These are phyloP conservation scores for Alaudala cheleensis DNA, from an alignment of 2,113 vertebrate species.

Conservation along the genomic window DNA sequence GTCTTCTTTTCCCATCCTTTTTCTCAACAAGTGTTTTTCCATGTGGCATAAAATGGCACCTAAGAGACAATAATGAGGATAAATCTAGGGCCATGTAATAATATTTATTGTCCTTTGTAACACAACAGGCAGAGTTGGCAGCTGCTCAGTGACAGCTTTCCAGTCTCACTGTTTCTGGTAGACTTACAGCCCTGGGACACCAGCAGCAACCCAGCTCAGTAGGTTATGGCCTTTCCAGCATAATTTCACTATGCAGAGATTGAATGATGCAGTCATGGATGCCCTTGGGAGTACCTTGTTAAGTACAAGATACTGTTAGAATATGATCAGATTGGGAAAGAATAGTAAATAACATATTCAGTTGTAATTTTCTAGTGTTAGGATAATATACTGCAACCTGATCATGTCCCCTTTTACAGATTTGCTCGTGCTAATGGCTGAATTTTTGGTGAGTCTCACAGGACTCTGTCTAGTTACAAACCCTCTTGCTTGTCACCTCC, in stretches of 20 bases:
- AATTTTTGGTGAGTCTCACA: neutral
- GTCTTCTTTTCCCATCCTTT: neutral
- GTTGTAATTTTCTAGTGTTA: neutral
- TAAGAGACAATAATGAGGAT: neutral
- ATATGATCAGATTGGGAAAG: neutral
- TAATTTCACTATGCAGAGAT: neutral
- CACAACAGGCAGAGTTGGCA: neutral
- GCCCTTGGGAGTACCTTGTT: neutral
- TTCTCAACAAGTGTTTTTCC: neutral
- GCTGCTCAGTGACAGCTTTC: neutral
- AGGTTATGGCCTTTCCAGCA: neutral
- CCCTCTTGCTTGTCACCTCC: neutral
- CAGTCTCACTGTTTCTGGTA: neutral
- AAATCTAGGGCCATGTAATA: neutral
- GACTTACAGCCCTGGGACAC: neutral
- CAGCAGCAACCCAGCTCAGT: neutral
- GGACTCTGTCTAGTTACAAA: neutral
- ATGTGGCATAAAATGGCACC: neutral
- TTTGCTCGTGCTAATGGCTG: neutral
- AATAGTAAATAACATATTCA: neutral
- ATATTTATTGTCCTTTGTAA: neutral
- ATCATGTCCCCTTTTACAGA: neutral
- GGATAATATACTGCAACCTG: neutral
- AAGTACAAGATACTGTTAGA: neutral
- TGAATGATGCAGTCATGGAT: neutral